Conservation (phyloP, 2,888 invertebrate species). For the Andrena camellia region DNA sequence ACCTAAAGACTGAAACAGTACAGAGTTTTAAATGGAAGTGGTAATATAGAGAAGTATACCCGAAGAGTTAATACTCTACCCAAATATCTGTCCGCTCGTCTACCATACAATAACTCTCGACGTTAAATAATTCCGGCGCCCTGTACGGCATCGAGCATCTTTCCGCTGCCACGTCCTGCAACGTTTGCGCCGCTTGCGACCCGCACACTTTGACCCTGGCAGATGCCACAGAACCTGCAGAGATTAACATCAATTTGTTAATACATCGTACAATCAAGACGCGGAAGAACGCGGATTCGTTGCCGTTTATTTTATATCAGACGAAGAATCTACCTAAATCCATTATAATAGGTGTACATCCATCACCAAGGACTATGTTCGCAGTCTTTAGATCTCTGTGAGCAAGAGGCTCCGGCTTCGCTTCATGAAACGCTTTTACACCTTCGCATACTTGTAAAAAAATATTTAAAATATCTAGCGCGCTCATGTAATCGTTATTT, state of each 20-base stretch:
- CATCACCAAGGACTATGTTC: conserved; percentile 92
- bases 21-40: neutral
- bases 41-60: neutral
- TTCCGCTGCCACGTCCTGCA: conserved; percentile 93
- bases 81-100: conserved; percentile 95
- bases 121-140: conserved; percentile 95
- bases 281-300: neutral
- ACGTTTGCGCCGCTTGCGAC: conserved; percentile 89
- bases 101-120: conserved; percentile 92
- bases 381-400: conserved; percentile 95
- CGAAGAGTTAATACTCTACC: conserved; percentile 85
- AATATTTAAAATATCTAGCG: conserved; percentile 89
- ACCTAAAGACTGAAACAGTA: conserved; percentile 90
- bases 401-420: conserved; percentile 90
- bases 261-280: neutral
- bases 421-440: conserved; percentile 90
- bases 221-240: conserved; percentile 88
- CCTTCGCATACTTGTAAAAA: conserved; percentile 92
- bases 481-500: conserved; percentile 88
- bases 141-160: conserved; percentile 95
- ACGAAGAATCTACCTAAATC: conserved; percentile 88
- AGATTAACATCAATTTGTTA: conserved; percentile 15
- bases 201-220: conserved; percentile 89
- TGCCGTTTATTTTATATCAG: neutral
- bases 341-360: conserved; percentile 91